phyloP scores from a whole-genome alignment of 2,797 vertebrate genomes.

The Arctocebus calabarensis region DNA sequence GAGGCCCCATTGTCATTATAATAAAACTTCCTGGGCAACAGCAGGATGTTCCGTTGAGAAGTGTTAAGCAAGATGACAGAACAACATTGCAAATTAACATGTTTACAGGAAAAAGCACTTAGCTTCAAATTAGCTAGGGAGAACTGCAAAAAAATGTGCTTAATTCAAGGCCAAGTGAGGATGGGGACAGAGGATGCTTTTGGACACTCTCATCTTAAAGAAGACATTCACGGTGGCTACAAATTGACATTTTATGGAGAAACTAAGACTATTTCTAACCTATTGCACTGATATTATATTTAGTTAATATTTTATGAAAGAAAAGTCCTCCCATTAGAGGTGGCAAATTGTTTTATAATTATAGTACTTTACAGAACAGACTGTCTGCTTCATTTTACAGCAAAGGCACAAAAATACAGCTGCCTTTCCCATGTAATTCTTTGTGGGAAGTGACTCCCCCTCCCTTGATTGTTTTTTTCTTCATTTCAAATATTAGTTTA shows the following conservation, averaged over 20 bases:
- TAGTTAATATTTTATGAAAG: slow-evolving; percentile 92
- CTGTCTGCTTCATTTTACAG: slow-evolving; percentile 86
- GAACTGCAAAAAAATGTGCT: slow-evolving; percentile 63
- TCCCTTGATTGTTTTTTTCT: neutral
- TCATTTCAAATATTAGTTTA: slow-evolving; percentile 84
- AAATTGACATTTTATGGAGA: slow-evolving; percentile 89
- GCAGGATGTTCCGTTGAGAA: neutral
- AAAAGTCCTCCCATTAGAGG: slow-evolving; percentile 89
- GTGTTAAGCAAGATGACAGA: neutral
- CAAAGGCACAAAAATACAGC: slow-evolving; percentile 85
- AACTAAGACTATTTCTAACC: slow-evolving; percentile 89
- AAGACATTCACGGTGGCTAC: slow-evolving; percentile 82
- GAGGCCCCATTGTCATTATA: neutral
- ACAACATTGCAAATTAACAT: neutral
- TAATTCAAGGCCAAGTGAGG: slow-evolving; percentile 77
- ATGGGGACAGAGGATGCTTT: slow-evolving; percentile 73
- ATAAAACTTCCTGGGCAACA: neutral
- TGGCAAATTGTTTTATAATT: slow-evolving; percentile 90
- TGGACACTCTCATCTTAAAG: slow-evolving; percentile 78
- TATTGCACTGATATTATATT: slow-evolving; percentile 89
- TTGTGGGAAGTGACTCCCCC: slow-evolving; percentile 67
- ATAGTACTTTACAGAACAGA: slow-evolving; percentile 87
- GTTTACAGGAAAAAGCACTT: slow-evolving; percentile 74
- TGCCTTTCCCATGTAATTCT: slow-evolving; percentile 78
- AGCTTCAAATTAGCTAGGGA: slow-evolving; percentile 61